Evolutionary conservation across 2,888 invertebrate species (phyloP), one percentile per base, ranked within the genome.

Genomic region (Auanema sp.): DNA sequence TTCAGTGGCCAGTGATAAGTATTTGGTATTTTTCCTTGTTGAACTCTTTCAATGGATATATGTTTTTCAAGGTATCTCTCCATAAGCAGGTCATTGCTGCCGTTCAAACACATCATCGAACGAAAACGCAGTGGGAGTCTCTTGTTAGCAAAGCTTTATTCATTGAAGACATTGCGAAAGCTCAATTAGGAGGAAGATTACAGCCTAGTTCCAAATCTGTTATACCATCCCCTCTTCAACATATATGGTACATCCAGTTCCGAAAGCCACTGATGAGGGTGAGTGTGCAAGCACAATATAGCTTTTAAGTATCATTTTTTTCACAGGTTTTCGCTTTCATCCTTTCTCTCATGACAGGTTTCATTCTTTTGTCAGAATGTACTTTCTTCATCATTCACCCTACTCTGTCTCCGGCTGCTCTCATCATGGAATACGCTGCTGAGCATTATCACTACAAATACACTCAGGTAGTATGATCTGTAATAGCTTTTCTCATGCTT

Each of bases 361-460:
- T 91, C 83, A 93, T 98, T 41, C 92, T 99, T n/a, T 96, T 97
- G 96, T 97, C 96, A 0, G 98, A 99, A 87, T 90, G 97, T 80
- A 94, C 97, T 1, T 98, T 99, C 87, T 99, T 98, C 87, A 91
- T 91, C 83, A 90, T 91, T 79, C 86, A 88, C 24, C 97, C 97
- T 0, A 92, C 94, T 23, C 88, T 99, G 2, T 97, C 97, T 0
- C 89, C 98, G 72, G 97, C 98, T 85, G 98, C 98, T n/a, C 89
- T 91, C 70, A 91, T 97, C 79, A 90, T 97, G 24, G 90, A 91
- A 79, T 87, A 90, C 44, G 92, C 94, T 14, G 90, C 89, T 80
- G 85, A 86, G 14, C 89, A 89, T 73, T 92, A 93, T 83, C 92
- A 94, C 85, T 98, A 98, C 86, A 89, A 92, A 63, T 91, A 91